Evolutionary conservation across 2,797 vertebrate species (phyloP), one percentile per base, ranked within the genome.

Genomic region (Potorous gilbertii): DNA sequence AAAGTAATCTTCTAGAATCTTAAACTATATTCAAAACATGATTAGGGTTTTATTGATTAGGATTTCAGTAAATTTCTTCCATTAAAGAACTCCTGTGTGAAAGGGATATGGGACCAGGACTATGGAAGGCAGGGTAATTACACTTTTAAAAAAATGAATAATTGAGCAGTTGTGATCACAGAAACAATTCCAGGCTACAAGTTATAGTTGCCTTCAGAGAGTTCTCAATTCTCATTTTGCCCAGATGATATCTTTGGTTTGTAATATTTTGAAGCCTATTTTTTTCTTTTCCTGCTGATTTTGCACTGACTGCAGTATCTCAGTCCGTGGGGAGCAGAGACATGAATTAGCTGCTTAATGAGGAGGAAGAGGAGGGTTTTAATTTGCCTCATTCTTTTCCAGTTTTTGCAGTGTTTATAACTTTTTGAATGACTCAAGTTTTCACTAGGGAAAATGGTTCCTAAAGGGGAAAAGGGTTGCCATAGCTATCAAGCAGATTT

Each of bases 141-240:
- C 92, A 97, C 27, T 74, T 55, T 91, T 40, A 81, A 95, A 91
- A 95, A 95, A 62, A 97, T 97, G 95, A 95, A 97, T 98, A 97
- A 97, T 97, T 96, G 95, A 97, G 54, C 29, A 55, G 55, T 21
- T 54, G 28, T 90, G 52, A 90, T 90, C 52, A 54, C 31, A 55
- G 16, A 90, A 50, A 50, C 4, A 14, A 74, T 95, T 94, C 21
- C 95, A 95, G 94, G 93, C 90, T 97, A 93, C 94, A 97, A 95
- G 96, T 29, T 31, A 81, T 55, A 90, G 10, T 13, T 55, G 95
- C 90, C 94, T 91, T 94, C 93, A 91, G 93, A 96, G 92, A 95
- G 96, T 96, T 94, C 91, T 94, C 10, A 50, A 28, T 91, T 50
- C 3, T 21, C 24, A 18, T 55, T 96, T 94, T 89, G 96, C 95